A percentile compares a stretch with the other conserved stretches of the same genome.
phyloP scores from a whole-genome alignment of 2,888 invertebrate genomes.

The Erebia epiphron region DNA sequence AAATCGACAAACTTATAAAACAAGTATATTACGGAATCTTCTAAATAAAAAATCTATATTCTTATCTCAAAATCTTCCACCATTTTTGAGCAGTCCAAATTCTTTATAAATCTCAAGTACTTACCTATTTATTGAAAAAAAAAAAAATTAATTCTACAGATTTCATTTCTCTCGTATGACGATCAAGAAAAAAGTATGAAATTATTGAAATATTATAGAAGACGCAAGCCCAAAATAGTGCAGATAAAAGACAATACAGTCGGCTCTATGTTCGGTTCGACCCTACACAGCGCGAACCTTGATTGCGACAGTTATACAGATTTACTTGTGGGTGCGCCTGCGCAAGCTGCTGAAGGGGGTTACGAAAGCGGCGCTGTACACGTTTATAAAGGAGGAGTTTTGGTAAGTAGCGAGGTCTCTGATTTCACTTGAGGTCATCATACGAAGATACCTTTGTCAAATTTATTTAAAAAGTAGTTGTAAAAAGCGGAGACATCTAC shows the following conservation, averaged over 20 bases:
- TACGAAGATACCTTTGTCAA: too few relatives aligned
- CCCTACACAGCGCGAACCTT: conserved; percentile 71
- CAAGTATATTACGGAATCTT: too few relatives aligned
- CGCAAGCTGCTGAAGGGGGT: conserved; percentile 45
- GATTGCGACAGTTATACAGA: conserved; percentile 81
- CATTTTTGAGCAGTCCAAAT: too few relatives aligned
- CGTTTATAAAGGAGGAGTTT: conserved; percentile 61
- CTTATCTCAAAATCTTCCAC: too few relatives aligned
- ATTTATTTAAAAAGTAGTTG: too few relatives aligned
- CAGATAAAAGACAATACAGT: conserved; percentile 38
- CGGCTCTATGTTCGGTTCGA: conserved; percentile 83
- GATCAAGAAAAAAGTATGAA: neutral
- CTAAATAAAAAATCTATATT: too few relatives aligned
- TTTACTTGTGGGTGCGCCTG: conserved; percentile 84
- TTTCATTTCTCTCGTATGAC: conserved; percentile 41
- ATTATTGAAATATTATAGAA: neutral
- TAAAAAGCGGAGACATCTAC: too few relatives aligned
- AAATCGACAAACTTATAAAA: too few relatives aligned
- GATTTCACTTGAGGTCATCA: too few relatives aligned
- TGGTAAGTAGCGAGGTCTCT: conserved; percentile 38
- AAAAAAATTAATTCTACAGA: conserved; percentile 33
- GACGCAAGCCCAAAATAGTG: neutral
- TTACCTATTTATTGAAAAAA: neutral
- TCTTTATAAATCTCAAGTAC: too few relatives aligned
- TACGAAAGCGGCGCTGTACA: conserved; percentile 82